Conservation (phyloP, 2,113 vertebrate genomes). For the Festucalex cinctus region DNA sequence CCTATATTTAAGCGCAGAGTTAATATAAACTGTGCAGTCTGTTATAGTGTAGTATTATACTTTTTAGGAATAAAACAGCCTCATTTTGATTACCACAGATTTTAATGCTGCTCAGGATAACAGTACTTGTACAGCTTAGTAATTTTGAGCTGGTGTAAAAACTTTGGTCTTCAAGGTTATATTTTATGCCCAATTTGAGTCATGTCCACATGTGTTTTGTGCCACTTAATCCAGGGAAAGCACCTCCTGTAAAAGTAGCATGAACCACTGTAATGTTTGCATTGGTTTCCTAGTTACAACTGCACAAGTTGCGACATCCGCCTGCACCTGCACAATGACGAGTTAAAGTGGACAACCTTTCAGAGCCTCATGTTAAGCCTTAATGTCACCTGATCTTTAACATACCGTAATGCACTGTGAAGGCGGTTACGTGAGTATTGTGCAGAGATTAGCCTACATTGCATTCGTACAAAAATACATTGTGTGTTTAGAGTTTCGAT, state of each 20-base stretch:
- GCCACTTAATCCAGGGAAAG: background rate
- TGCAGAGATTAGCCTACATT: constrained; percentile 44
- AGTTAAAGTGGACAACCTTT: constrained; percentile 7
- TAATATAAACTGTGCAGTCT: too few species aligned
- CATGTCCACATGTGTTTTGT: background rate
- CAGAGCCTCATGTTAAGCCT: constrained; percentile 2
- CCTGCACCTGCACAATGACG: constrained; percentile 11
- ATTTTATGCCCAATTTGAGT: too few species aligned
- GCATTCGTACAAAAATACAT: constrained; percentile 5
- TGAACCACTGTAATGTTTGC: background rate
- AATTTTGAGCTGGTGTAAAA: background rate
- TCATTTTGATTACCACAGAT: background rate
- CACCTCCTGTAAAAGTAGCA: background rate
- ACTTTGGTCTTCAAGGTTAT: too few species aligned
- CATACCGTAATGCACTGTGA: constrained; percentile 10
- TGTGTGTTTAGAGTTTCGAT: background rate
- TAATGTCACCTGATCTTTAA: constrained; percentile 24
- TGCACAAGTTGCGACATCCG: background rate
- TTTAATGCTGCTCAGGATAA: background rate
- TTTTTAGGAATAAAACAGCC: too few species aligned
- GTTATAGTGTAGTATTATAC: too few species aligned
- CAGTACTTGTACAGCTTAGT: background rate
- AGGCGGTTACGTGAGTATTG: constrained; percentile 1
- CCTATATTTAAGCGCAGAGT: too few species aligned
- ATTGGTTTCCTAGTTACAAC: background rate